Conservation (phyloP, 2,113 vertebrate genomes). For the Corythoichthys haematopterus region DNA sequence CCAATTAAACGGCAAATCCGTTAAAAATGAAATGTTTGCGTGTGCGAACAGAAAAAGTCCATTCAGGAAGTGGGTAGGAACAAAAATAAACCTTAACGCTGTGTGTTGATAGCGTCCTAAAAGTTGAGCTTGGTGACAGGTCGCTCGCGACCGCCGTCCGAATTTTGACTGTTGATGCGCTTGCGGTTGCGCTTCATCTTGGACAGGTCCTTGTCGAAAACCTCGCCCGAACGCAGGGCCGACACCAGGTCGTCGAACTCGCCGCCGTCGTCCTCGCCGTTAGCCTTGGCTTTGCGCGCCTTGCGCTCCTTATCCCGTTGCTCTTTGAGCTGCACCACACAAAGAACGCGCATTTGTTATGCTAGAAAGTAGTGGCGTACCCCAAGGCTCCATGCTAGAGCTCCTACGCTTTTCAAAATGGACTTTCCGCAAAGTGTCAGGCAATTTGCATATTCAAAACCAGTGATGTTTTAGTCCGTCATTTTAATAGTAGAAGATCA, state of each 20-base stretch:
- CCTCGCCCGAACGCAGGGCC: conserved; percentile 90
- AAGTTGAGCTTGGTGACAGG: conserved; percentile 96
- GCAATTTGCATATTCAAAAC: too few species aligned
- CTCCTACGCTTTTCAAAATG: too few species aligned
- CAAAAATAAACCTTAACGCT: neutral
- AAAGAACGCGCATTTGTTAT: neutral
- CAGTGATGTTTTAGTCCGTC: too few species aligned
- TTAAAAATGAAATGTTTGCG: conserved; percentile 22
- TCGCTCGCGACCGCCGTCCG: conserved; percentile 84
- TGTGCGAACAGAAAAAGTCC: conserved; percentile 40
- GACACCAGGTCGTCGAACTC: conserved; percentile 98
- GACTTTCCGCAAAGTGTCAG: too few species aligned
- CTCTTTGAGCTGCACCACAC: conserved; percentile 82
- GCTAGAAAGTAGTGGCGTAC: neutral
- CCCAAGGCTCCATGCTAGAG: too few species aligned
- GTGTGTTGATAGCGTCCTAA: conserved; percentile 46
- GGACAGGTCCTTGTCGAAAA: conserved; percentile 97
- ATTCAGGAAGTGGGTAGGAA: conserved; percentile 5
- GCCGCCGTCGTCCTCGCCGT: conserved; percentile 86
- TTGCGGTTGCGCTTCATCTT: conserved; percentile 98
- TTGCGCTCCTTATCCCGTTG: conserved; percentile 91
- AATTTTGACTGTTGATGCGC: conserved; percentile 84
- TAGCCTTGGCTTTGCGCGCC: conserved; percentile 89
- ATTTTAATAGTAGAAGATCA: too few species aligned
- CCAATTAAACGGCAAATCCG: conserved; percentile 20